Base-by-base conservation (phyloP, 2,888 invertebrate genomes). In the Acanthosepion lycidas region DNA sequence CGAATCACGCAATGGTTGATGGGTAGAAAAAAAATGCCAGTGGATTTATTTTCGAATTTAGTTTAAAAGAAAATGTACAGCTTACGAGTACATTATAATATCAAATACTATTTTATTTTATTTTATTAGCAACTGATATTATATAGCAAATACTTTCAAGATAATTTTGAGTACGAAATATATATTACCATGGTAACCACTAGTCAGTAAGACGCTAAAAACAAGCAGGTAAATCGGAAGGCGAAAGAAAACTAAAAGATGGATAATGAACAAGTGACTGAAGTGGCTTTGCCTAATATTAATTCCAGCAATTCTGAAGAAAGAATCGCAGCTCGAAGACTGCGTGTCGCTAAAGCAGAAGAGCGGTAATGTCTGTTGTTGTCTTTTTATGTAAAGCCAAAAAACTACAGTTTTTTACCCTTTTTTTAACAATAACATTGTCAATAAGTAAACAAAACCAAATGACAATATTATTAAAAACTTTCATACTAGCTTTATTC, bases 311-410 rank as follows among this genome's bases (percentile, higher is more conserved):
- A 98, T 97, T 98, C 98, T 20, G 98, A 98, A 94, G 98, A 98
- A 97, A 97, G 98, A 96, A 98, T 98, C 97, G 98, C 98, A 92
- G 98, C 98, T 0, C 98, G 98, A 95, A 97, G 98, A 95, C 97
- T 98, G 94, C 98, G 98, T 94, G 98, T 98, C n/a, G 94, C 53
- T 15, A 53, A 55, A 64, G 53, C 93, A 49, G 53, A 53, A 26
- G 93, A 93, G 42, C 93, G 93, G 93, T 93, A 53, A 93, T 23
- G 28, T 78, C 9, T 28, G 12, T 78, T 28, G 12, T 78, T n/a
- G 78, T 12, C 33, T 33, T 78, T 78, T n/a, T 78, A 59, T 59
- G 20, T 4, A 23, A 42, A 42, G 42, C 42, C 42, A 42, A 42
- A 42, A 42, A 42, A 42, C 42, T 42, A 42, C 42, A 42, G 2